Base-by-base conservation (phyloP, 2,888 invertebrate genomes). In the Dinocampus coccinellae region DNA sequence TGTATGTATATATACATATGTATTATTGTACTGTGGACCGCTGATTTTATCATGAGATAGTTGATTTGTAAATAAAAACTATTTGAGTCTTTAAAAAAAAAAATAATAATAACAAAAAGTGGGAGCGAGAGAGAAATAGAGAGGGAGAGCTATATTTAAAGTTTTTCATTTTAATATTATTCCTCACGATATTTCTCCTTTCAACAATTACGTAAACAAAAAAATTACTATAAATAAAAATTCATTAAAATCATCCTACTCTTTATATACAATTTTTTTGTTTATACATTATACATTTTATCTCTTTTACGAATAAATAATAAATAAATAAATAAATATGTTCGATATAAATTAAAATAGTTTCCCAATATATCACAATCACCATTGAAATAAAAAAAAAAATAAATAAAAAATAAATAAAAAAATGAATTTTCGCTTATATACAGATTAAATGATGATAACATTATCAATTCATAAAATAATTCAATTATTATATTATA, bases 11-110 rank as follows among this genome's bases (percentile, higher is more conserved):
- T 67, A 69, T 70, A 73, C 68, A 68, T 66, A 63, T 72, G 47
- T 81, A 81, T 81, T 83, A 84, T 83, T 84, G 81, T 84, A 83
- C 79, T 79, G 82, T 79, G 78, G 81, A 81, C 82, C 79, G 84
- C 82, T 85, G 82, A 82, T 81, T 84, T 85, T 83, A 84, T n/a
- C n/a, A n/a, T 81, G 83, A 85, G 82, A 82, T 85, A 85, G 85
- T 84, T 86, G 85, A 83, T 86, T 87, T 87, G 87, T 86, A 87
- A 87, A 87, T 87, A 87, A 85, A 70, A 34, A 87, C 83, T 84
- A 86, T 86, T 86, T 86, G 85, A 86, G 83, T 86, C 87, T 87
- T 86, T 87, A 82, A 86, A 80, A 74, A 39, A 16, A 63, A 47
- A 47, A 47, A 36, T 9, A 36, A 36, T 9, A 9, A 36, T 9